Evolutionary conservation across 2,888 invertebrate species (phyloP).

Genomic region (Hirtodrosophila duncani): DNA sequence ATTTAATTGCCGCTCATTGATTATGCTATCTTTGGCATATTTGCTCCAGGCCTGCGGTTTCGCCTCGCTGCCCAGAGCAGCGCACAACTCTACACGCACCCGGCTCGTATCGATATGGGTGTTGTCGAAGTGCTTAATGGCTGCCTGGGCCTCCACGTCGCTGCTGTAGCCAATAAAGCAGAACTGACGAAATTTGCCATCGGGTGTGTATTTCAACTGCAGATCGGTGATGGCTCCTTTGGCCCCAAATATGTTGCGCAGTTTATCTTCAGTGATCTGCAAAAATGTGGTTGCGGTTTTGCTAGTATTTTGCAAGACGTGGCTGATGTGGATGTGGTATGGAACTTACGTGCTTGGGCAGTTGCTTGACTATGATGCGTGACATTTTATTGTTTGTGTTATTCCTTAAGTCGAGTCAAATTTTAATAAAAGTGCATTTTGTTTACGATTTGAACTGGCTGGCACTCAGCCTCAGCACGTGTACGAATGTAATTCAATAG

Average conservation of each 20-base stretch:
- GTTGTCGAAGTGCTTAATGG: conserved; percentile 88
- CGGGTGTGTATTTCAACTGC: conserved; percentile 92
- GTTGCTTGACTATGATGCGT: conserved; percentile 92
- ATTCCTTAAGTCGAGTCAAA: not conserved
- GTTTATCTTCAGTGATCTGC: conserved; percentile 88
- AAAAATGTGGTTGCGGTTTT: conserved; percentile 23
- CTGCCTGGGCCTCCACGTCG: conserved; percentile 87
- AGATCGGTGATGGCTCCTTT: conserved; percentile 95
- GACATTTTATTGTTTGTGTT: conserved; percentile 79
- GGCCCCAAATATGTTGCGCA: conserved; percentile 86
- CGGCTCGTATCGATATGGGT: conserved; percentile 90
- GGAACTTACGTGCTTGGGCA: conserved; percentile 91
- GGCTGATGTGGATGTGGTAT: not conserved
- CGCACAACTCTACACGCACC: conserved; percentile 88
- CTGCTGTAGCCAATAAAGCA: conserved; percentile 94
- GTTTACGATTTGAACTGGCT: conserved; percentile 52
- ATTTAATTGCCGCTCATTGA: conserved; percentile 57
- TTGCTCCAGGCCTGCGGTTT: conserved; percentile 97
- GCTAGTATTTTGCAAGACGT: not conserved
- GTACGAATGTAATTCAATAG: too few relatives aligned
- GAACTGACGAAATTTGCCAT: conserved; percentile 95
- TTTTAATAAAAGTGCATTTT: conserved; percentile 42
- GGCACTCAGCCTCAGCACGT: too few relatives aligned
- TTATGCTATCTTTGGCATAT: conserved; percentile 88
- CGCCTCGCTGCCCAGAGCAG: conserved; percentile 83